These are phyloP conservation scores for Engystomops pustulosus DNA, from an alignment of 2,113 vertebrate species.

Conservation along the genomic window DNA sequence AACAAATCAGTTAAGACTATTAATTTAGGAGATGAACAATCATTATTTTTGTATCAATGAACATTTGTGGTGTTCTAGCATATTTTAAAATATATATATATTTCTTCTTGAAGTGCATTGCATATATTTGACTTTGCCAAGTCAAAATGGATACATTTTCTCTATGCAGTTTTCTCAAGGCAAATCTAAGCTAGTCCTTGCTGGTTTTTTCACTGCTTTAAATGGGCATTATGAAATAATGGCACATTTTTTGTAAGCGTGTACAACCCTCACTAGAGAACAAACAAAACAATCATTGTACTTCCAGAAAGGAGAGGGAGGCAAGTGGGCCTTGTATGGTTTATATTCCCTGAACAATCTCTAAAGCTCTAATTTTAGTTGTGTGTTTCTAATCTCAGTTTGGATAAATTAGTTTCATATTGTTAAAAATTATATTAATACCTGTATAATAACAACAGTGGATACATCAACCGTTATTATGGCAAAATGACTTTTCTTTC, in stretches of 20 bases:
- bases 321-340: not conserved
- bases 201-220: not conserved
- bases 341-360: not conserved
- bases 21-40: too few species aligned
- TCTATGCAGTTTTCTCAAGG: not conserved
- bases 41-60: too few species aligned
- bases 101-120: not conserved
- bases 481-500: slow-evolving; percentile 73
- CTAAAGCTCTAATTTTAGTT: too few species aligned
- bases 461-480: slow-evolving; percentile 88
- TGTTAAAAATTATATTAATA: slow-evolving; percentile 62
- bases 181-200: not conserved
- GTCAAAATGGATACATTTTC: not conserved
- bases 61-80: too few species aligned
- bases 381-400: not conserved
- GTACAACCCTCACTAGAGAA: not conserved
- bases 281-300: not conserved
- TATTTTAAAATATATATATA: too few species aligned
- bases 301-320: not conserved
- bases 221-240: not conserved
- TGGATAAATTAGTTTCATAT: not conserved
- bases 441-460: slow-evolving; percentile 87
- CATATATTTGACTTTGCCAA: not conserved
- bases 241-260: not conserved
- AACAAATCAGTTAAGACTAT: too few species aligned